Evolutionary conservation across 2,797 vertebrate genomes (phyloP), one percentile per base, ranked within the genome.

Genomic region (Crypturellus tataupa): DNA sequence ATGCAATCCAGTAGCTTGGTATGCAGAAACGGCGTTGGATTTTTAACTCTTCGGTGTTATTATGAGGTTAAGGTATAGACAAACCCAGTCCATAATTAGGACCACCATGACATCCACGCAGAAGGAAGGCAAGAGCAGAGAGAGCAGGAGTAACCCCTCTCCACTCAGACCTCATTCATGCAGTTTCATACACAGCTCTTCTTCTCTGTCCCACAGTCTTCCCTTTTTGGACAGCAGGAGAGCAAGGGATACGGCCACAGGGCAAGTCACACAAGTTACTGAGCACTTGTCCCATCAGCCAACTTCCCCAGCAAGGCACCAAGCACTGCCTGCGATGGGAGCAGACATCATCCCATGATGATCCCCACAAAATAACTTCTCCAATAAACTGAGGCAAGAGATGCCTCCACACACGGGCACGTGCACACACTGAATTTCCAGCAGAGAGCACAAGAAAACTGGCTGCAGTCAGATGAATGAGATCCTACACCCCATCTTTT

Each of bases 101-200:
- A 59, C 13, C 42, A 49, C 25, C 29, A 39, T 0, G 7, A 56
- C 39, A 76, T 7, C 33, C 40, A 55, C 21, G 24, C 27, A 55
- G 40, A 64, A 64, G 4, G 17, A 69, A 81, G 37, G 1, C 4
- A 42, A 35, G 24, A 78, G 9, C 47, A 81, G 46, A 80, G 51
- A 63, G 14, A 68, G 7, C 1, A 0, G 1, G 12, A 9, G 59
- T 11, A 4, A 40, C 33, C 10, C 35, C 67, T 6, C 27, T 40
- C 24, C 47, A 5, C 18, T 55, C 0, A 0, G 33, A 71, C 19
- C 24, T 7, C 3, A 19, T 1, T 44, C 24, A 4, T 2, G 9
- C 3, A 1, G 2, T 19, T 42, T 31, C 73, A 76, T 6, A 18
- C 5, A 19, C 5, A 0, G 18, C n/a, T 83, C 23, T 0, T 8